A percentile compares a stretch with the other conserved stretches of the same genome.
These are phyloP conservation scores for Pollenia labialis DNA, from an alignment of 2,888 invertebrate genomes.

Conservation along the genomic window DNA sequence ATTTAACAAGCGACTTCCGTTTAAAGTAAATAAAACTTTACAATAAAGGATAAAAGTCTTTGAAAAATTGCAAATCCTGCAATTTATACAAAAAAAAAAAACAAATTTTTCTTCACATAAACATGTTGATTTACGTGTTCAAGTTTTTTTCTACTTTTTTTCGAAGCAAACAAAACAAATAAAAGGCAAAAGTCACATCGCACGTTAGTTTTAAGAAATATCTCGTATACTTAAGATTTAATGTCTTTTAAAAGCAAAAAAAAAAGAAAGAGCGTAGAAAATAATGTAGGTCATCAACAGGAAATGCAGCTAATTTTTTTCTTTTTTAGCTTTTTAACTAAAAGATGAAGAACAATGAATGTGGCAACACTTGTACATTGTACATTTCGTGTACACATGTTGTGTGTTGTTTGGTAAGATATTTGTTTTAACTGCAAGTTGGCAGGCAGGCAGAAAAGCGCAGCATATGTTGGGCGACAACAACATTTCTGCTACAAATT, in stretches of 20 bases:
- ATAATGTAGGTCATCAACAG: slow-evolving; percentile 70
- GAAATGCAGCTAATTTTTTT: slow-evolving; percentile 69
- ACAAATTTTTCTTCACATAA: slow-evolving; percentile 3
- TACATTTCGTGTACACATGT: slow-evolving; percentile 45
- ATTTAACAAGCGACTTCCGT: slow-evolving; percentile 5
- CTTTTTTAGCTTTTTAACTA: neutral
- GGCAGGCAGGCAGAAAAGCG: slow-evolving; percentile 6
- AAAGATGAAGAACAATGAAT: neutral
- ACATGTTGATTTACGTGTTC: slow-evolving; percentile 34
- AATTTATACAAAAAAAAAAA: neutral
- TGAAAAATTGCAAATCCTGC: neutral
- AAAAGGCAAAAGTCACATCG: slow-evolving; percentile 53
- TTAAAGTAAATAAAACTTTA: neutral
- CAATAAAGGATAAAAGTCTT: neutral
- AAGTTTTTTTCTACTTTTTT: neutral
- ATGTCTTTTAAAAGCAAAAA: slow-evolving; percentile 44
- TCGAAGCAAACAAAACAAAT: neutral
- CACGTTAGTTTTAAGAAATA: slow-evolving; percentile 48
- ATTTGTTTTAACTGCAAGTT: neutral
- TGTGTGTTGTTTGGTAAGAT: neutral
- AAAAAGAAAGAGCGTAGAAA: slow-evolving; percentile 1
- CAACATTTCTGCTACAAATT: neutral
- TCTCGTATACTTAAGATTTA: slow-evolving; percentile 47
- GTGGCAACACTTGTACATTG: slow-evolving; percentile 40
- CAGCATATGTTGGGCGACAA: slow-evolving; percentile 52